These are phyloP conservation scores for Penaeus chinensis DNA, from an alignment of 1,140 invertebrate species.

Conservation along the genomic window DNA sequence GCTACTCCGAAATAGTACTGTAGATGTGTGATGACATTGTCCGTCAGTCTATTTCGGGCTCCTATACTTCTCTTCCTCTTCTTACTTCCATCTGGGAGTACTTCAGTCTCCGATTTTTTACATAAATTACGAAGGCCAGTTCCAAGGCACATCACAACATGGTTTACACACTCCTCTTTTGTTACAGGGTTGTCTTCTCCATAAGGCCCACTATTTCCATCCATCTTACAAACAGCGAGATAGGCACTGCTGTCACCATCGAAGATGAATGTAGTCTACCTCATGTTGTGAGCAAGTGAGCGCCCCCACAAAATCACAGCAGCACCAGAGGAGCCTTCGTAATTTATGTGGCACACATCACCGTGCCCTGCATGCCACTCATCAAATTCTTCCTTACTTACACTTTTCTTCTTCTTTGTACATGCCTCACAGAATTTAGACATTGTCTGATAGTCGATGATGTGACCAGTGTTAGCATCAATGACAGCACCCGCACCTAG, in stretches of 20 bases:
- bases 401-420: constrained; percentile 16
- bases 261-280: constrained; percentile 5
- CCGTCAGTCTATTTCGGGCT: background rate
- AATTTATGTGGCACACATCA: background rate
- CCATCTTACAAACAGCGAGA: background rate
- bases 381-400: background rate
- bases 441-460: background rate
- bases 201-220: constrained; percentile 8
- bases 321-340: background rate
- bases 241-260: constrained; percentile 24
- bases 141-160: constrained; percentile 7
- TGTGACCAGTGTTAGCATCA: background rate
- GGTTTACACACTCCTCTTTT: constrained; percentile 28
- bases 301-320: constrained; percentile 5
- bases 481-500: background rate
- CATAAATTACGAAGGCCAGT: background rate
- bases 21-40: background rate
- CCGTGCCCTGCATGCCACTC: background rate
- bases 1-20: background rate
- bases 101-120: no score
- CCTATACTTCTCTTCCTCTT: background rate
- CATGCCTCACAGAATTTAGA: constrained; percentile 6
- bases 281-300: background rate
- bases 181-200: background rate
- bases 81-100: background rate